phyloP scores from a whole-genome alignment of 2,113 vertebrate species.

The Amblyopsis rosae region DNA sequence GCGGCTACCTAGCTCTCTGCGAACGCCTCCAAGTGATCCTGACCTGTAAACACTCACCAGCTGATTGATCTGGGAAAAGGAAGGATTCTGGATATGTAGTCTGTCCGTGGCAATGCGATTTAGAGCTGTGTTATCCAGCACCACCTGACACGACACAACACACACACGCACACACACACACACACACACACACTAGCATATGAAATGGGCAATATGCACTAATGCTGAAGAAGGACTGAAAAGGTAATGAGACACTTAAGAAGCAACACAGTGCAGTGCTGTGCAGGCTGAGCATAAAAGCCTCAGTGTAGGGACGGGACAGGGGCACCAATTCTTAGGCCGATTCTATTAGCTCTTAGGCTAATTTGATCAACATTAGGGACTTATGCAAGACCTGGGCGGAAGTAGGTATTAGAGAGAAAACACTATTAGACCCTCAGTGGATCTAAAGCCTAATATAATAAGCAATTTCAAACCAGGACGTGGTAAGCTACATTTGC shows the following conservation, averaged over 20 bases:
- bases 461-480: constrained; percentile 43
- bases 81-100: constrained; percentile 95
- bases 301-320: constrained; percentile 45
- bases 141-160: constrained; percentile 79
- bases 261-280: constrained; percentile 49
- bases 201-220: constrained; percentile 21
- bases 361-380: constrained; percentile 68
- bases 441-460: constrained; percentile 55
- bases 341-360: constrained; percentile 58
- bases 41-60: constrained; percentile 83
- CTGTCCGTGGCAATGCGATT: constrained; percentile 96
- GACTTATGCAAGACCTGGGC: constrained; percentile 52
- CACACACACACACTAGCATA: neutral
- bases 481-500: constrained; percentile 44
- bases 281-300: constrained; percentile 48
- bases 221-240: constrained; percentile 20
- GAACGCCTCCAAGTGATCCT: constrained; percentile 5
- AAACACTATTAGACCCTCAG: constrained; percentile 59
- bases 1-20: neutral
- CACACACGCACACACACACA: constrained; percentile 16
- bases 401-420: constrained; percentile 65
- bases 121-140: constrained; percentile 94
- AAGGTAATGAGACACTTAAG: constrained; percentile 14
- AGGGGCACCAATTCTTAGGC: constrained; percentile 53
- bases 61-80: constrained; percentile 98